phyloP scores from a whole-genome alignment of 2,888 invertebrate genomes.

The Andrena dorsata region DNA sequence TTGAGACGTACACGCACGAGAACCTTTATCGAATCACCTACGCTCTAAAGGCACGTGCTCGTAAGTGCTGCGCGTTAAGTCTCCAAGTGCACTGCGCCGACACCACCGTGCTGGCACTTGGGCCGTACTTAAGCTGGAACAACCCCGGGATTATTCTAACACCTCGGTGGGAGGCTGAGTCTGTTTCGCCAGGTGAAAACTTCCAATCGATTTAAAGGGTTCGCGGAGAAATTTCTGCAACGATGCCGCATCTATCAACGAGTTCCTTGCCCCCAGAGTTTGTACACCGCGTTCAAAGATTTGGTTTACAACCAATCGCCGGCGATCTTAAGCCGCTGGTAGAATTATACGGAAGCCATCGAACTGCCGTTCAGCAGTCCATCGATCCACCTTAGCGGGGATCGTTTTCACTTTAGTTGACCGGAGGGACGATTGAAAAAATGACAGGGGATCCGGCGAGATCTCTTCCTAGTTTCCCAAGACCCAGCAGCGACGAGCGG shows the following conservation, averaged over 20 bases:
- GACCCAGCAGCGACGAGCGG: constrained; percentile 64
- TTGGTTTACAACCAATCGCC: constrained; percentile 44
- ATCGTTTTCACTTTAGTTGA: constrained; percentile 33
- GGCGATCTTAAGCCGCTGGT: constrained; percentile 3
- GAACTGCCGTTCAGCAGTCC: constrained; percentile 23
- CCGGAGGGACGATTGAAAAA: constrained; percentile 33
- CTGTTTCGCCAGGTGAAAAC: constrained; percentile 24
- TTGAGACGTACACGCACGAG: constrained; percentile 57
- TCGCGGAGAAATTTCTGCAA: constrained; percentile 1
- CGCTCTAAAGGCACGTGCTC: constrained; percentile 65
- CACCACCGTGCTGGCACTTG: constrained; percentile 8
- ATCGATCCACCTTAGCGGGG: constrained; percentile 26
- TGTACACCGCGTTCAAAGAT: background rate
- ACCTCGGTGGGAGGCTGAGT: constrained; percentile 59
- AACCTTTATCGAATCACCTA: constrained; percentile 69
- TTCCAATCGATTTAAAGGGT: background rate
- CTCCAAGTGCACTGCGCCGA: constrained; percentile 41
- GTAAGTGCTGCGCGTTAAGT: constrained; percentile 66
- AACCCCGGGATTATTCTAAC: constrained; percentile 29
- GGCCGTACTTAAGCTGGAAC: constrained; percentile 34
- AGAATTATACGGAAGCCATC: constrained; percentile 30
- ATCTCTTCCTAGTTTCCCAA: constrained; percentile 76
- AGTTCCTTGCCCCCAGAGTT: background rate
- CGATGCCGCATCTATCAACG: constrained; percentile 24
- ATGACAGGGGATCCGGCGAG: constrained; percentile 6